These are phyloP conservation scores for Thymelicus sylvestris DNA, from an alignment of 2,888 invertebrate genomes.

Conservation along the genomic window DNA sequence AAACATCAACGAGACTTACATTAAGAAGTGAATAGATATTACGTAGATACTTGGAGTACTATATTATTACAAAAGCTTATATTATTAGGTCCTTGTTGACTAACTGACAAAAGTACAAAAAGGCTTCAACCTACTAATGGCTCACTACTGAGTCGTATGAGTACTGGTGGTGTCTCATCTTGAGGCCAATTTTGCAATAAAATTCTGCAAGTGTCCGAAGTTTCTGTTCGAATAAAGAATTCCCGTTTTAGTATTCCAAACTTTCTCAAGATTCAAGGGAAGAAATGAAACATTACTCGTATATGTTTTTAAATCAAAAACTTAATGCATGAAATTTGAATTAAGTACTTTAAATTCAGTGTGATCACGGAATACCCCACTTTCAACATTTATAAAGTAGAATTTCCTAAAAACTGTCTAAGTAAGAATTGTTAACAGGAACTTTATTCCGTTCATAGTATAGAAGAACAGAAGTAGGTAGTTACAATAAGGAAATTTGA, in stretches of 20 bases:
- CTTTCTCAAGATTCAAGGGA: slow-evolving; percentile 3
- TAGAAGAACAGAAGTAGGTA: slow-evolving; percentile 30
- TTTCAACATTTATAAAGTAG: slow-evolving; percentile 26
- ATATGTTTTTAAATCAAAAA: slow-evolving; percentile 26
- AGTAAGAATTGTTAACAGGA: slow-evolving; percentile 31
- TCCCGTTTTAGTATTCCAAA: slow-evolving; percentile 9
- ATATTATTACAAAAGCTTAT: too few relatives aligned
- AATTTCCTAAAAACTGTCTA: slow-evolving; percentile 27
- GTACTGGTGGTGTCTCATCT: too few relatives aligned
- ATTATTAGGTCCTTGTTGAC: too few relatives aligned
- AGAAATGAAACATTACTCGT: slow-evolving; percentile 16
- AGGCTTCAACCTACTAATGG: too few relatives aligned
- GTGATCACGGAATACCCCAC: slow-evolving; percentile 10
- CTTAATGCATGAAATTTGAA: slow-evolving; percentile 30
- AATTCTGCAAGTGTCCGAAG: neutral
- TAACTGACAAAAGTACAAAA: too few relatives aligned
- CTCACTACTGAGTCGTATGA: too few relatives aligned
- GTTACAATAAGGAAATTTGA: slow-evolving; percentile 58
- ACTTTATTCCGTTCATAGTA: slow-evolving; percentile 25
- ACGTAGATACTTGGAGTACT: too few relatives aligned
- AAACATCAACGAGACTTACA: too few relatives aligned
- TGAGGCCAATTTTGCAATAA: neutral
- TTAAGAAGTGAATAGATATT: too few relatives aligned
- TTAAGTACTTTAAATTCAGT: slow-evolving; percentile 25
- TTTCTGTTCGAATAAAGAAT: neutral